Conservation (phyloP, 2,888 invertebrate species). For the Diaperis boleti region DNA sequence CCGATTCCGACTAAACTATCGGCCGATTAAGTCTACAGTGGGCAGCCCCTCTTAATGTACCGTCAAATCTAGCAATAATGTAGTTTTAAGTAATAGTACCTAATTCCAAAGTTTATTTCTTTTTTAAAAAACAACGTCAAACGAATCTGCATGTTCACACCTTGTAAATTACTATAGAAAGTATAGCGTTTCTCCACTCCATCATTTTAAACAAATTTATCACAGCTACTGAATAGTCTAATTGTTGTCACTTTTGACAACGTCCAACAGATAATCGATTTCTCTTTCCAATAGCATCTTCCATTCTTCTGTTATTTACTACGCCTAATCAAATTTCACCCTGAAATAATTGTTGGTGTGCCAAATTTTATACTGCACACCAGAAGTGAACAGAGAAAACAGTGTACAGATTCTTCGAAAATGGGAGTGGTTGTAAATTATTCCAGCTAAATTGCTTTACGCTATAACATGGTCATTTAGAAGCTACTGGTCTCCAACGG, state of each 20-base stretch:
- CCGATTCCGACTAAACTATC: too few species aligned
- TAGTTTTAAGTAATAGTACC: too few species aligned
- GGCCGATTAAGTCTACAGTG: too few species aligned
- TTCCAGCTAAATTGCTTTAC: constrained; percentile 37
- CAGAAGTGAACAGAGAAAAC: constrained; percentile 5
- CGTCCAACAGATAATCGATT: not conserved
- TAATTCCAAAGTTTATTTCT: too few species aligned
- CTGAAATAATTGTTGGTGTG: not conserved
- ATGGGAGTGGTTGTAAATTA: constrained; percentile 23
- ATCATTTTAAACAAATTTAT: not conserved
- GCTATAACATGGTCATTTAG: constrained; percentile 32
- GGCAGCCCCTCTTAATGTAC: too few species aligned
- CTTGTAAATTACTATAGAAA: too few species aligned
- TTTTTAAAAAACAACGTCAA: too few species aligned
- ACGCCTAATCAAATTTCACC: not conserved
- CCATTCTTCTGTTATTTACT: not conserved
- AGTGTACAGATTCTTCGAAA: constrained; percentile 25
- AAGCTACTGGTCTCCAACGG: constrained; percentile 31
- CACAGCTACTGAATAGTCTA: not conserved
- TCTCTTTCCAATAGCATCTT: not conserved
- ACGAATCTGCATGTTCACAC: too few species aligned
- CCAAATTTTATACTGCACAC: not conserved
- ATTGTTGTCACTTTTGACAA: not conserved
- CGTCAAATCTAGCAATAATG: too few species aligned
- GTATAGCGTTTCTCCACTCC: too few species aligned